Evolutionary conservation across 1,140 invertebrate species (phyloP).

Genomic region (Bombus sibiricus): DNA sequence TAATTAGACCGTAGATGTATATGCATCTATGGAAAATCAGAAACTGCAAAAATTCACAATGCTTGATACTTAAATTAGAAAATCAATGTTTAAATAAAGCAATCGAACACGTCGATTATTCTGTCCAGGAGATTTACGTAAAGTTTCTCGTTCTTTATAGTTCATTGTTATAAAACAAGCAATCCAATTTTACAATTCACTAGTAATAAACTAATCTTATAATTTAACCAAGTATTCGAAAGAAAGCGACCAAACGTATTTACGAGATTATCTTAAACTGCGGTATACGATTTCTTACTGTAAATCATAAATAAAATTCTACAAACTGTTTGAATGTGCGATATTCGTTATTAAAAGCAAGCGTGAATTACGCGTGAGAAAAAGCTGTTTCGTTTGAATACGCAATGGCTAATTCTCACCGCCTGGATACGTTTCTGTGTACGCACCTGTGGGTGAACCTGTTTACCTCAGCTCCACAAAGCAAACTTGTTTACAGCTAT

Average conservation of each 20-base stretch:
- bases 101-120: neutral
- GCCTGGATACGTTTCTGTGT: neutral
- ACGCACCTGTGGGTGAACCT: slow-evolving; percentile 49
- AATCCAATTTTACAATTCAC: neutral
- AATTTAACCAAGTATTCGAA: neutral
- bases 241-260: no score
- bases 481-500: slow-evolving; percentile 16
- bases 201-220: neutral
- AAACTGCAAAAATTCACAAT: neutral
- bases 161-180: no score
- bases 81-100: no score
- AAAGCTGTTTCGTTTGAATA: neutral
- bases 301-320: neutral
- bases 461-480: slow-evolving; percentile 18
- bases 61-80: no score
- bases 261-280: no score
- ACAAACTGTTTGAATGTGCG: neutral
- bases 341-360: neutral
- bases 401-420: neutral
- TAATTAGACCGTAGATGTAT: neutral
- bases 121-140: no score
- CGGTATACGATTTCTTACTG: neutral
- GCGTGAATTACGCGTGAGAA: neutral
- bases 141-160: neutral
- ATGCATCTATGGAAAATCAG: neutral